Base-by-base conservation (phyloP, 2,113 vertebrate species). In the Leucopsar rothschildi region DNA sequence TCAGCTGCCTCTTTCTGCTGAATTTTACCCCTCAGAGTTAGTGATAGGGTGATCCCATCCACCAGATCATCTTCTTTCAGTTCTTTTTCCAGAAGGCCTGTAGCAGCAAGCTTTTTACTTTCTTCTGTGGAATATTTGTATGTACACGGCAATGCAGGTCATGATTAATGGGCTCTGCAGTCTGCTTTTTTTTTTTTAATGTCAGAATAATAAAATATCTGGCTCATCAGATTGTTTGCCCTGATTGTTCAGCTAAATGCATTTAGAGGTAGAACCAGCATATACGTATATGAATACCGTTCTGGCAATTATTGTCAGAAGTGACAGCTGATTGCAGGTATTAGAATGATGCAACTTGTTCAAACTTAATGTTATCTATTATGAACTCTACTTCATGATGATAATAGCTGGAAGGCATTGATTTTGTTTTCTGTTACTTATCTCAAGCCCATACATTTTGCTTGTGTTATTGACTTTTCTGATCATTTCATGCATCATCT, bases 381-480 rank as follows among this genome's bases (percentile, higher is more conserved):
- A 98, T 97, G 97, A 98, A 98, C 98, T 98, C 96, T 47, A 96
- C 97, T 97, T 97, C 98, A 90, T 95, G 97, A 98, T 97, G 97
- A 96, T 98, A 98, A 98, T 98, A 97, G 97, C 97, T 98, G 96
- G 97, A 97, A 98, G 97, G 97, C 97, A 98, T 98, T 98, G 98
- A 98, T 98, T 98, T 98, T 97, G 96, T 97, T 97, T 98, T 97
- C 96, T 96, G 97, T 96, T 98, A 97, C 98, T 98, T 98, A 98
- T 98, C 97, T 96, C 94, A 80, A 96, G 95, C 96, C 97, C 97
- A 98, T 98, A 97, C 94, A 95, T 98, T 98, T 98, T 97, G 96
- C 97, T 98, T 97, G 96, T 95, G 65, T 98, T 98, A 98, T 98
- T 98, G 98, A 98, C 97, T 97, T 88, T 97, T 96, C 95, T 98